A percentile compares a stretch with the other conserved stretches of the same genome.
Evolutionary conservation across 2,113 vertebrate species (phyloP).

Genomic region (Odobenus rosmarus): DNA sequence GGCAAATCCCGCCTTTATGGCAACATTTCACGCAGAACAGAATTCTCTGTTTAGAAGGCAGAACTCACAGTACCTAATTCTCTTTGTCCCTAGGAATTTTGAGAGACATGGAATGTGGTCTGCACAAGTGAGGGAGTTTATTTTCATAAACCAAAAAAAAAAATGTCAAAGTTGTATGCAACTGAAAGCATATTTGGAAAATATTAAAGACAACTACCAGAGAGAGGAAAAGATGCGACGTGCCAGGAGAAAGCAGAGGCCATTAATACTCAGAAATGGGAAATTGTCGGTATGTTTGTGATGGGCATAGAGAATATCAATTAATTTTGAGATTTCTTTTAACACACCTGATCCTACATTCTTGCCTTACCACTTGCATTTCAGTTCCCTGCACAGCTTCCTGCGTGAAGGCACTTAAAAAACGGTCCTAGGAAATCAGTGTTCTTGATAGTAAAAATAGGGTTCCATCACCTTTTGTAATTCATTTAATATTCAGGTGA

Average conservation of each 20-base stretch:
- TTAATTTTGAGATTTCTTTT: background rate
- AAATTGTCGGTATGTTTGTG: background rate
- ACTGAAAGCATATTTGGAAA: background rate
- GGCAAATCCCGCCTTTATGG: background rate
- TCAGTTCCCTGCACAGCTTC: background rate
- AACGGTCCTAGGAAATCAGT: background rate
- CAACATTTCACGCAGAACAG: background rate
- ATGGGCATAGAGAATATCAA: background rate
- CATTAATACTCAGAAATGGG: background rate
- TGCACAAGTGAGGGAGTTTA: background rate
- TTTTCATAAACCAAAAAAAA: background rate
- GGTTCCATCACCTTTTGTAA: background rate
- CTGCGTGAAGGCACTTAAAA: background rate
- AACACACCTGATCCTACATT: background rate
- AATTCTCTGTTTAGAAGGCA: background rate
- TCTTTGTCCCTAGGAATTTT: background rate
- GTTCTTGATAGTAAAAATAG: slow-evolving; percentile 9
- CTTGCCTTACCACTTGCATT: background rate
- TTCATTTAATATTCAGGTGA: background rate
- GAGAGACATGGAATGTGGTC: background rate
- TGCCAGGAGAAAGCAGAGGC: background rate
- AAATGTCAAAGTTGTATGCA: background rate
- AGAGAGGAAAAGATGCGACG: background rate
- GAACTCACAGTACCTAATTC: background rate
- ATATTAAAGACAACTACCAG: background rate